Evolutionary conservation across 2,888 invertebrate species (phyloP).

Genomic region (Chalcis sispes): DNA sequence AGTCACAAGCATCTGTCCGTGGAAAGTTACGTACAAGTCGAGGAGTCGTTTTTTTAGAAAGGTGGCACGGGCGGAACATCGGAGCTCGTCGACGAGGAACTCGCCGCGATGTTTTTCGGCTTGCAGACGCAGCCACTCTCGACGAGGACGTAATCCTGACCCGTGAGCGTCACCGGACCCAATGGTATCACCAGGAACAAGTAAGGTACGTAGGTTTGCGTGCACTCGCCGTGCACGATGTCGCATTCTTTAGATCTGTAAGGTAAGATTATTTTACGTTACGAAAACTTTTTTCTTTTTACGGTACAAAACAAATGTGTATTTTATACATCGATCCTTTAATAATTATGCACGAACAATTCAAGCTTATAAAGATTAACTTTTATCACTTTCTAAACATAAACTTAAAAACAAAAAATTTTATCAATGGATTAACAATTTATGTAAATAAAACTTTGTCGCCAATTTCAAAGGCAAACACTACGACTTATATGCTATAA

Average conservation of each 20-base stretch:
- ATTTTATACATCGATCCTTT: too few relatives aligned
- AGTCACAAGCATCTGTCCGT: not conserved
- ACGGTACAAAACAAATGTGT: too few relatives aligned
- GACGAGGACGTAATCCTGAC: constrained; percentile 95
- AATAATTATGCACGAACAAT: too few relatives aligned
- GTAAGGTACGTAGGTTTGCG: constrained; percentile 94
- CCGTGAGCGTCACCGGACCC: constrained; percentile 92
- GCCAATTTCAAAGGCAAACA: too few relatives aligned
- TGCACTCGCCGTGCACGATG: constrained; percentile 91
- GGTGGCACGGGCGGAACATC: constrained; percentile 29
- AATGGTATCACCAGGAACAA: constrained; percentile 93
- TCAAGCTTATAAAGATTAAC: too few relatives aligned
- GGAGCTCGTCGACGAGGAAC: constrained; percentile 24
- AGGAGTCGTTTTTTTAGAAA: constrained; percentile 19
- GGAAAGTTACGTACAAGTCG: too few relatives aligned
- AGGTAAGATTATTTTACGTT: not conserved
- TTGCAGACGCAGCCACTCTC: constrained; percentile 95
- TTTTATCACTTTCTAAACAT: too few relatives aligned
- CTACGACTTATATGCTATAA: too few relatives aligned
- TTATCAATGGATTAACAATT: too few relatives aligned
- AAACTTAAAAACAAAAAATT: too few relatives aligned
- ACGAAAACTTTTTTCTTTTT: too few relatives aligned
- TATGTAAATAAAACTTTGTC: too few relatives aligned
- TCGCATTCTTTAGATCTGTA: constrained; percentile 91
- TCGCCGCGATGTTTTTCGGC: constrained; percentile 77